Evolutionary conservation across 2,797 vertebrate genomes (phyloP), one percentile per base, ranked within the genome.

Genomic region (Gallirallus australis): DNA sequence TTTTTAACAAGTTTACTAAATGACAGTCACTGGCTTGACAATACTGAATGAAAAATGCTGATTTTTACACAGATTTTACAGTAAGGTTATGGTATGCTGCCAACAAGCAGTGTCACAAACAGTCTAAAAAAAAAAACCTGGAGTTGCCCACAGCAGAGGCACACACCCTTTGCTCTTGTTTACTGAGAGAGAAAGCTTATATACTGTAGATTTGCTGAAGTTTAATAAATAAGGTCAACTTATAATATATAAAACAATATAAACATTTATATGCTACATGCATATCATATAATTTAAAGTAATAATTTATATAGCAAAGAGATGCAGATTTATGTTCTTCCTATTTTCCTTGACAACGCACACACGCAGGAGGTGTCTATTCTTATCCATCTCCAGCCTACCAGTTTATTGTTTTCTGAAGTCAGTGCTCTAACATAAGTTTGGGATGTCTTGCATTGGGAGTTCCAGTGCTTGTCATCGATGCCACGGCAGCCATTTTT

Each of bases 221-320:
- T 98, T 98, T 98, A 99, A 99, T 99, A 99, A 99, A 99, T 99
- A 99, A 99, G 97, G 97, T 98, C 99, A 99, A 99, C 98, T 98
- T 98, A 98, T 98, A 98, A 99, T 99, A 99, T 99, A 99, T 99
- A 99, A 99, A 98, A 99, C 98, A 99, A 99, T 99, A 99, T 98
- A 99, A 98, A 99, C 99, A 99, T 99, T 99, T 99, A 99, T 99
- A 98, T 98, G 99, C 99, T 99, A 99, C 99, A 99, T 99, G 99
- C 99, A 99, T 99, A 99, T 99, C 98, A 98, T 99, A 99, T 99
- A 99, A 99, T 98, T 99, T 99, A 99, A 99, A 99, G 97, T 99
- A 99, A 99, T 99, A 99, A 99, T 99, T 99, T 99, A 99, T 99
- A 99, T 99, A 98, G 98, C 98, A 84, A 96, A 97, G 96, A 97